Evolutionary conservation across 2,113 vertebrate species (phyloP).

Genomic region (Neotoma lepida): DNA sequence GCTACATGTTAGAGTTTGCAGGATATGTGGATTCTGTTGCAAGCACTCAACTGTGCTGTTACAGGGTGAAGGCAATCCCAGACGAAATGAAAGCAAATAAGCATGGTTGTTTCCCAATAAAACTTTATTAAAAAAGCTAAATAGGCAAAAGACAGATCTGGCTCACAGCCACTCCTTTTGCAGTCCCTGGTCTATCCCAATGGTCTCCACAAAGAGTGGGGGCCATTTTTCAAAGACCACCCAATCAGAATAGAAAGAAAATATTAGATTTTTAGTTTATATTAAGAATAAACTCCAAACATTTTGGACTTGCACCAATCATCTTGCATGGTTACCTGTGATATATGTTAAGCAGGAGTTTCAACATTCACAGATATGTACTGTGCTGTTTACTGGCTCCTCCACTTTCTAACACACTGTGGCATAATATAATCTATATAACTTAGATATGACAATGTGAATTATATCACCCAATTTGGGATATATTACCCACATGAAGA

Average conservation of each 20-base stretch:
- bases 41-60: neutral
- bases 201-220: neutral
- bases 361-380: neutral
- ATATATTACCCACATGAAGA: neutral
- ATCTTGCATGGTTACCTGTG: neutral
- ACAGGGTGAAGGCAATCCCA: neutral
- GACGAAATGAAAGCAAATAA: neutral
- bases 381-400: neutral
- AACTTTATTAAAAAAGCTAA: conserved; percentile 29
- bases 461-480: neutral
- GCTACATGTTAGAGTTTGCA: conserved; percentile 2
- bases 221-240: neutral
- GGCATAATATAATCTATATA: neutral
- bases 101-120: neutral
- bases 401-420: neutral
- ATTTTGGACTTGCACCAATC: neutral
- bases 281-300: neutral
- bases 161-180: neutral
- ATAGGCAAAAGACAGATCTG: neutral
- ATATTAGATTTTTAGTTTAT: neutral
- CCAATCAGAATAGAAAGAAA: neutral
- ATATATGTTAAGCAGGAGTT: neutral
- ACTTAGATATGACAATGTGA: neutral
- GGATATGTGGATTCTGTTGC: neutral
- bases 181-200: neutral